Evolutionary conservation across 2,797 vertebrate genomes (phyloP).

Genomic region (Orientallactaga sibirica): DNA sequence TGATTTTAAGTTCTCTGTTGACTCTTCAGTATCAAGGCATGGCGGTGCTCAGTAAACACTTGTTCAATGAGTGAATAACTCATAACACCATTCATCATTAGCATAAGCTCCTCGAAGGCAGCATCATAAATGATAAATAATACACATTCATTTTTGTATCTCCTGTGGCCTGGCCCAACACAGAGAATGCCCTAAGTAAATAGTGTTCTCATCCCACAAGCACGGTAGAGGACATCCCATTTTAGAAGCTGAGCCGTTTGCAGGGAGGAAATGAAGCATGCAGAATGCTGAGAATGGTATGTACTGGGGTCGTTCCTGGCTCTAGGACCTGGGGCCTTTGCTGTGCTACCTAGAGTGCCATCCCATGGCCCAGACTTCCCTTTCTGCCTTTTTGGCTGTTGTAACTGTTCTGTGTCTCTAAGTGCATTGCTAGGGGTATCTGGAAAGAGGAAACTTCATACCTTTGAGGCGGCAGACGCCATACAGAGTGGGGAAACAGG

Average conservation of each 20-base stretch:
- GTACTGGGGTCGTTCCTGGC: not conserved
- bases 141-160: not conserved
- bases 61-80: not conserved
- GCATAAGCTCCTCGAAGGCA: not conserved
- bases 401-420: not conserved
- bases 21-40: not conserved
- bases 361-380: not conserved
- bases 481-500: not conserved
- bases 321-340: not conserved
- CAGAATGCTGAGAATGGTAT: not conserved
- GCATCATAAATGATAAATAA: not conserved
- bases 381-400: slow-evolving; percentile 5
- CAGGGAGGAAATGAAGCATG: not conserved
- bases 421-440: not conserved
- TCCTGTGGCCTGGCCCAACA: not conserved
- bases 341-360: not conserved
- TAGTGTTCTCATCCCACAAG: not conserved
- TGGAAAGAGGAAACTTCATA: not conserved
- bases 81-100: not conserved
- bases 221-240: not conserved
- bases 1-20: not conserved
- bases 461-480: not conserved
- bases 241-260: not conserved
- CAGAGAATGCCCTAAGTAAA: not conserved
- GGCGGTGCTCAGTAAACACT: not conserved